Evolutionary conservation across 2,888 invertebrate genomes (phyloP).

Genomic region (Tetropium fuscum): DNA sequence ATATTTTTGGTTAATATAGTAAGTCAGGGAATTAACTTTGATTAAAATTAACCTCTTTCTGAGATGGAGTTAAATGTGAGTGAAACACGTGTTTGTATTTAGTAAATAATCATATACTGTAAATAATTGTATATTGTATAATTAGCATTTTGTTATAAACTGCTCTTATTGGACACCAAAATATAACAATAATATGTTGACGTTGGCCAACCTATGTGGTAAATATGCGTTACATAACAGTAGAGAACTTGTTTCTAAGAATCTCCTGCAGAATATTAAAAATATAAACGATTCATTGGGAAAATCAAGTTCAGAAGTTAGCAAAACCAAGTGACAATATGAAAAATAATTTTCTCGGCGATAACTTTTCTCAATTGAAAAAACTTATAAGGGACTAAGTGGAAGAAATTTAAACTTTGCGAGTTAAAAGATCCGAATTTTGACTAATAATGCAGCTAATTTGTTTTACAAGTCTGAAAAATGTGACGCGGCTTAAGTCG

Average conservation of each 20-base stretch:
- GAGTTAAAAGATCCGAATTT: conserved; percentile 35
- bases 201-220: too few relatives aligned
- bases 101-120: too few relatives aligned
- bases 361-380: conserved; percentile 27
- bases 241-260: neutral
- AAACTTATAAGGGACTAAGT: conserved; percentile 20
- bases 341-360: conserved; percentile 42
- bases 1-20: too few relatives aligned
- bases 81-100: too few relatives aligned
- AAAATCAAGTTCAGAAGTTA: conserved; percentile 33
- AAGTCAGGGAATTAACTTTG: too few relatives aligned
- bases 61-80: too few relatives aligned
- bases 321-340: conserved; percentile 42
- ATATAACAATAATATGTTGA: too few relatives aligned
- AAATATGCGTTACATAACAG: too few relatives aligned
- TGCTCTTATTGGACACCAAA: too few relatives aligned
- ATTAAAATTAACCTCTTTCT: too few relatives aligned
- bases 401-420: conserved; percentile 31
- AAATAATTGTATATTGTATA: too few relatives aligned
- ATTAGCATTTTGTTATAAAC: too few relatives aligned
- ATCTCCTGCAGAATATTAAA: conserved; percentile 16
- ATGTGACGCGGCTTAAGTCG: conserved; percentile 40
- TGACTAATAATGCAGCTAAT: conserved; percentile 55
- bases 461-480: conserved; percentile 50
- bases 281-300: conserved; percentile 63